Base-by-base conservation (phyloP, 2,113 vertebrate species). In the Aphyosemion australe region DNA sequence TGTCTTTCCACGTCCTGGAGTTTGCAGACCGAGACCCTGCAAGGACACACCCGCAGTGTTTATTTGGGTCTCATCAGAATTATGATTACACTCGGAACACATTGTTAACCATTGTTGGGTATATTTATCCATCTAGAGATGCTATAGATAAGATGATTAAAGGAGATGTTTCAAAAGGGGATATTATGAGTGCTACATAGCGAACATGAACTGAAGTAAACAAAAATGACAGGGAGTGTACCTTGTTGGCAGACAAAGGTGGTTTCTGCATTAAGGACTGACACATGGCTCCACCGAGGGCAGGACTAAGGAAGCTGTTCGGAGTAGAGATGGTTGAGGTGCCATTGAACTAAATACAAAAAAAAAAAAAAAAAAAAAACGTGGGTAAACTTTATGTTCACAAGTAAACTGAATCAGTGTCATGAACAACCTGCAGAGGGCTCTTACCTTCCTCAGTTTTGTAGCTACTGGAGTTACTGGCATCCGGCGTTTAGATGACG, bases 401-500 rank as follows among this genome's bases (percentile, higher is more conserved):
- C 34, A 37, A 19, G 12, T 51, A 14, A 49, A n/a, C 18, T 39
- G 37, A 42, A 13, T 12, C 9, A 42, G 11, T 13, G 12, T 12
- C 37, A 39, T 16, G 12, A 34, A 4, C 19, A 52, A 68, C 39
- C 3, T 12, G 8, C 14, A 51, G 15, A 37, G 42, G 32, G 3
- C 2, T 49, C 60, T 70, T 47, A 99, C 97, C 94, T 94, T 98
- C 70, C 92, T 93, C 2, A 93, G 65, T 92, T 97, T 98, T 71
- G 91, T 89, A 0, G 95, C 93, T 0, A 92, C 94, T 48, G 57
- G 87, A 1, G 92, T 69, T 5, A 89, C 80, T 2, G 79, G 87
- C 0, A 93, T 46, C 10, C 91, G 92, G 2, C 96, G 89, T 82
- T 98, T 99, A 19, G 73, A 79, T 0, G 96, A 94, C 0, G 94